Evolutionary conservation across 2,888 invertebrate genomes (phyloP).

Genomic region (Perdita meconis): DNA sequence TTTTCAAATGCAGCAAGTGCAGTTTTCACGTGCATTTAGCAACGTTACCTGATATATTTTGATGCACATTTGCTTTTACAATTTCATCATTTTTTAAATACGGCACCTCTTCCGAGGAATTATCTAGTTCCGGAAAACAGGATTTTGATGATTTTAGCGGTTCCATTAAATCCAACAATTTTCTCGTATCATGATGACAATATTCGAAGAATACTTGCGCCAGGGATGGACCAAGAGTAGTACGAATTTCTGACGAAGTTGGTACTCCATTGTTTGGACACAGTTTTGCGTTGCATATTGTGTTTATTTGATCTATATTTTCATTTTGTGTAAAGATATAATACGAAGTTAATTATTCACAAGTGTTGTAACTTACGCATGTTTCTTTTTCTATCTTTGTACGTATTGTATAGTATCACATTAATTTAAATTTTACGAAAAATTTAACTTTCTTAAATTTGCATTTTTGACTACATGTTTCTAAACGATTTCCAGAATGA

Average conservation of each 20-base stretch:
- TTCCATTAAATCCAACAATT: slow-evolving; percentile 67
- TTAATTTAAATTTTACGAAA: slow-evolving; percentile 35
- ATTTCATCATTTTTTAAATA: slow-evolving; percentile 56
- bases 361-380: slow-evolving; percentile 36
- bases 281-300: slow-evolving; percentile 17
- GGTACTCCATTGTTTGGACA: slow-evolving; percentile 50
- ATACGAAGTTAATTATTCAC: neutral
- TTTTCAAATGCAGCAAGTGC: no score
- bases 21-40: no score
- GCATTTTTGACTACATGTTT: no score
- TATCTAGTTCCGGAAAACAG: slow-evolving; percentile 72
- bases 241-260: slow-evolving; percentile 66
- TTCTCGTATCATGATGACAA: slow-evolving; percentile 64
- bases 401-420: neutral
- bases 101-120: slow-evolving; percentile 68
- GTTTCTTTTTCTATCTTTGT: neutral
- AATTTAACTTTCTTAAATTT: slow-evolving; percentile 43
- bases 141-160: slow-evolving; percentile 63
- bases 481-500: no score
- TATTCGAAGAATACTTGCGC: slow-evolving; percentile 71
- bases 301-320: slow-evolving; percentile 17
- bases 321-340: neutral
- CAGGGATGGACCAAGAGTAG: slow-evolving; percentile 69
- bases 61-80: slow-evolving; percentile 72
- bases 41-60: slow-evolving; percentile 60